Evolutionary conservation across 2,113 vertebrate genomes (phyloP), one percentile per base, ranked within the genome.

Genomic region (Pyxicephalus adspersus): DNA sequence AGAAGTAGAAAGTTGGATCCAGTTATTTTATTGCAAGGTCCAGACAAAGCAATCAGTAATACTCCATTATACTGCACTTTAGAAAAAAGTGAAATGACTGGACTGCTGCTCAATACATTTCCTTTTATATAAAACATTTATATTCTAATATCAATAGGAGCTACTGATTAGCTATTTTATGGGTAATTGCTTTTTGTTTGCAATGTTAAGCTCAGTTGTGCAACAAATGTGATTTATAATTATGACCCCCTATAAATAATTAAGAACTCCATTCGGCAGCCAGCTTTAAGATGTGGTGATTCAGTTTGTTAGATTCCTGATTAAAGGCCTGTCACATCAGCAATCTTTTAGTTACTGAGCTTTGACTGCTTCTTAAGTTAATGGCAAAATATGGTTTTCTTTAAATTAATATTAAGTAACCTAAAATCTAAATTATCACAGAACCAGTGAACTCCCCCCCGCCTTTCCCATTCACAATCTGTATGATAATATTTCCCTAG

Each of bases 81-180:
- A 13, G 38, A 13, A 45, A 45, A 45, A 13, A 45, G 15, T 9
- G 1, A 45, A 45, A 45, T 45, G 8, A 45, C 38, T 15, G 38
- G 38, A 45, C 38, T 45, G 38, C 38, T 45, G 38, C 38, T 45
- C 38, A 45, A 45, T 45, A 45, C 38, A 45, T 45, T 45, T 9
- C 11, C 38, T 45, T 45, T 45, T 9, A n/a, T 28, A 55, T 73
- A 73, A 58, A 29, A 28, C 20, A 58, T 73, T 73, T 16, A 73
- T 57, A 73, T 31, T 70, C 11, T 2, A 73, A 73, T 57, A 15
- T 73, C 26, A 73, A 34, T 20, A 28, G 8, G 17, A 26, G 22
- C 67, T 70, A 54, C 20, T 70, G 26, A 70, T 70, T 52, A 70
- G 45, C 26, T 52, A 70, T 70, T 70, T 52, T 52, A 9, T 52